A percentile compares a stretch with the other conserved stretches of the same genome.
phyloP scores from a whole-genome alignment of 2,113 vertebrate genomes.

The Cyanistes caeruleus region DNA sequence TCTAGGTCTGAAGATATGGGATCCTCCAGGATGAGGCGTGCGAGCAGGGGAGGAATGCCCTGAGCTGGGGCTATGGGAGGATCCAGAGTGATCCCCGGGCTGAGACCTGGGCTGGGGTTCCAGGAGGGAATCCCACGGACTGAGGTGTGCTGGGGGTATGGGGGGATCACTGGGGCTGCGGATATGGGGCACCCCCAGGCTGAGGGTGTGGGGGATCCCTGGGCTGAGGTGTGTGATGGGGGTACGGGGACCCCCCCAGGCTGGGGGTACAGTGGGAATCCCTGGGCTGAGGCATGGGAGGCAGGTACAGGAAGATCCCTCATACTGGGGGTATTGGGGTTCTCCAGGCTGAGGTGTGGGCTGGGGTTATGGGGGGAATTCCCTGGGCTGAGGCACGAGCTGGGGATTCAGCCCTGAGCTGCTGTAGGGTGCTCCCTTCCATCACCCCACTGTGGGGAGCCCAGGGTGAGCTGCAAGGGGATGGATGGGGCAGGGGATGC shows the following conservation, averaged over 20 bases:
- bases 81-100: neutral
- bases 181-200: neutral
- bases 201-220: neutral
- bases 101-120: no score
- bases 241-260: neutral
- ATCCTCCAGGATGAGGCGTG: neutral
- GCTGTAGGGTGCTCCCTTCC: neutral
- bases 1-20: neutral
- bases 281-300: neutral
- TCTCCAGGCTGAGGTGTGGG: neutral
- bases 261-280: neutral
- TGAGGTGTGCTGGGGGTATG: neutral
- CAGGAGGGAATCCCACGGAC: fast-evolving
- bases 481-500: neutral
- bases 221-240: neutral
- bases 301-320: neutral
- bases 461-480: no score
- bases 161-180: neutral
- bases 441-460: neutral
- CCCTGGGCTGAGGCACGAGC: neutral
- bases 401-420: neutral
- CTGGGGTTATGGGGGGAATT: neutral
- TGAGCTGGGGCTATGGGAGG: neutral
- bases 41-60: fast-evolving
- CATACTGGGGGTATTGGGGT: no score